Base-by-base conservation (phyloP, 2,113 vertebrate genomes). In the Actenoides hombroni region DNA sequence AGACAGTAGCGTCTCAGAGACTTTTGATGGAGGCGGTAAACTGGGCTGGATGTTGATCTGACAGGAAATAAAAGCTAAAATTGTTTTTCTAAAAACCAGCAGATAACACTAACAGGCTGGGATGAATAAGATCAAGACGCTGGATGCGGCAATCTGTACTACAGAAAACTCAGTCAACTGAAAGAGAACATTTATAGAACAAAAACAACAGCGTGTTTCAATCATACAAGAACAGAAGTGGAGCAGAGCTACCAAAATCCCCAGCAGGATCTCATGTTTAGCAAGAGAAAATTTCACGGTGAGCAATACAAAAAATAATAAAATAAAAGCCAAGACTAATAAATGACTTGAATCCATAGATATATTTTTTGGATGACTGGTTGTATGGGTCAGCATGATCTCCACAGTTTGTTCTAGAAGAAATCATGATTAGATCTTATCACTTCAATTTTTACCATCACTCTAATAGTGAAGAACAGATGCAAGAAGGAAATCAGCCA, bases 41-140 rank as follows among this genome's bases (percentile, higher is more conserved):
- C 33, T 63, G 40, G 37, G 26, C 69, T 94, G 92, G 68, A 88
- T 87, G 64, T 91, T 64, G 71, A 84, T 95, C 91, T 90, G 85
- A 88, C 75, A 94, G 96, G 95, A 97, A 97, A 92, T 88, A 95
- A 95, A 95, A 95, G 91, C 69, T 96, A 65, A 94, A 94, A 90
- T 31, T 81, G 49, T 90, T 93, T 94, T 91, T 78, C 64, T 93
- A 53, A 95, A 95, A 88, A 17, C 14, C 37, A 82, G 37, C 19
- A 91, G 74, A 95, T 94, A 96, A 85, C 54, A 91, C 90, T 90
- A 93, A 88, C 79, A 94, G 85, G 76, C 68, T 76, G 76, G 67
- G 75, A 93, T 88, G 71, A 94, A 20, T 53, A 93, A 83, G 65
- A 92, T 19, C 39, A 23, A 85, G 44, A 49, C 0, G 0, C 26